Percentiles rank a stretch among this genome's conserved stretches.
These are phyloP conservation scores for Oegoconia quadripuncta DNA, from an alignment of 2,888 invertebrate species.

Conservation along the genomic window DNA sequence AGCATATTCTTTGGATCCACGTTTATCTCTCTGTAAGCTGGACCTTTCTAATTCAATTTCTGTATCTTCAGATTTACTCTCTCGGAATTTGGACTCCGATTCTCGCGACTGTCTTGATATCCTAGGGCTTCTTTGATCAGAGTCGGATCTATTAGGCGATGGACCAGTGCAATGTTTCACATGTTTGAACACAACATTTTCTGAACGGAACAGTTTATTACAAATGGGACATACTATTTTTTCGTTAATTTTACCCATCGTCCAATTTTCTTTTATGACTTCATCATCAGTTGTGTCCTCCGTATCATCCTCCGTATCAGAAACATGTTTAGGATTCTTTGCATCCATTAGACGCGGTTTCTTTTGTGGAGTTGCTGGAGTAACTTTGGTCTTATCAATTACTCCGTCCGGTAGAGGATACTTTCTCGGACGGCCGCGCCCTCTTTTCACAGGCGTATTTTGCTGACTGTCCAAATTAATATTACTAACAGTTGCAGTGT, in stretches of 20 bases:
- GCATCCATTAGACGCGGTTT: conserved; percentile 55
- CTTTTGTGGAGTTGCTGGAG: conserved; percentile 54
- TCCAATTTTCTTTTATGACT: conserved; percentile 67
- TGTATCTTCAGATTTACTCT: conserved; percentile 45
- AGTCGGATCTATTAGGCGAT: conserved; percentile 66
- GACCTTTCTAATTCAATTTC: conserved; percentile 41
- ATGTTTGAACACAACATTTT: conserved; percentile 74
- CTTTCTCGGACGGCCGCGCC: conserved; percentile 68
- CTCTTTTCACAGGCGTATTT: conserved; percentile 59
- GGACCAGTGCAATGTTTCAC: conserved; percentile 74
- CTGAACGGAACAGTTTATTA: conserved; percentile 68
- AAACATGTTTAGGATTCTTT: conserved; percentile 35
- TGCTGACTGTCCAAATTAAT: conserved; percentile 31
- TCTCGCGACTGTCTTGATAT: conserved; percentile 48
- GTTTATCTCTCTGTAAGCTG: conserved; percentile 32
- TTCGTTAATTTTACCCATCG: conserved; percentile 76
- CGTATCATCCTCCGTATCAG: conserved; percentile 43
- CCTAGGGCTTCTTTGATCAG: conserved; percentile 53
- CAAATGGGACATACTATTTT: conserved; percentile 74
- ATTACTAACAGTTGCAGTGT: conserved; percentile 21
- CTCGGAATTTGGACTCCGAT: conserved; percentile 44
- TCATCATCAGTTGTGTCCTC: conserved; percentile 38
- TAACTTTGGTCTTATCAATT: conserved; percentile 34
- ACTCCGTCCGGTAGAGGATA: conserved; percentile 56
- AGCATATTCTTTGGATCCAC: conserved; percentile 44